Conservation (phyloP, 2,113 vertebrate genomes). For the Nasalis larvatus region DNA sequence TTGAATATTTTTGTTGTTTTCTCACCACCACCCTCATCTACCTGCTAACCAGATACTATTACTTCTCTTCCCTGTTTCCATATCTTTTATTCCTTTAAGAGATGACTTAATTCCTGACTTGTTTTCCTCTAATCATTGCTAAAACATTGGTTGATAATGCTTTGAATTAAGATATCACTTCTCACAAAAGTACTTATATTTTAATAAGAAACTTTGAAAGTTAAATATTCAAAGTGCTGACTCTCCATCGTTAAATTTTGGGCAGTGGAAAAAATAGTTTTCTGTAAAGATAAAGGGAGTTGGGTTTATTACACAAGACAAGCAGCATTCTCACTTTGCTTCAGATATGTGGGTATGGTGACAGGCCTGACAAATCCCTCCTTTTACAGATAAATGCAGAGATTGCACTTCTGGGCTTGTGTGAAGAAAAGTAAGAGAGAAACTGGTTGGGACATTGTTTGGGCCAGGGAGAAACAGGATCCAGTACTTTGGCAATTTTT, state of each 20-base stretch:
- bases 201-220: not conserved
- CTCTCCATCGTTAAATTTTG: not conserved
- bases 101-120: not conserved
- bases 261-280: not conserved
- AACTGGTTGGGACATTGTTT: not conserved
- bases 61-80: not conserved
- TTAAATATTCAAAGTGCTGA: not conserved
- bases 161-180: not conserved
- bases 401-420: not conserved
- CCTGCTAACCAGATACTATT: not conserved
- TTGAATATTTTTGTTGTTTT: not conserved
- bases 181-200: not conserved
- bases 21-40: not conserved
- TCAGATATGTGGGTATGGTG: not conserved
- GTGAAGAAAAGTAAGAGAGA: not conserved
- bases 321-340: not conserved
- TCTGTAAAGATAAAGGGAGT: not conserved
- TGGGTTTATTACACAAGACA: not conserved
- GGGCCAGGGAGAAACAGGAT: not conserved
- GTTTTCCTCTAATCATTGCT: not conserved
- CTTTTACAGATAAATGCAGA: not conserved
- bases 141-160: not conserved
- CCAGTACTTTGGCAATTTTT: not conserved
- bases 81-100: not conserved
- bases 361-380: not conserved